Conservation (phyloP, 2,888 invertebrate species). For the Molanna angustata region DNA sequence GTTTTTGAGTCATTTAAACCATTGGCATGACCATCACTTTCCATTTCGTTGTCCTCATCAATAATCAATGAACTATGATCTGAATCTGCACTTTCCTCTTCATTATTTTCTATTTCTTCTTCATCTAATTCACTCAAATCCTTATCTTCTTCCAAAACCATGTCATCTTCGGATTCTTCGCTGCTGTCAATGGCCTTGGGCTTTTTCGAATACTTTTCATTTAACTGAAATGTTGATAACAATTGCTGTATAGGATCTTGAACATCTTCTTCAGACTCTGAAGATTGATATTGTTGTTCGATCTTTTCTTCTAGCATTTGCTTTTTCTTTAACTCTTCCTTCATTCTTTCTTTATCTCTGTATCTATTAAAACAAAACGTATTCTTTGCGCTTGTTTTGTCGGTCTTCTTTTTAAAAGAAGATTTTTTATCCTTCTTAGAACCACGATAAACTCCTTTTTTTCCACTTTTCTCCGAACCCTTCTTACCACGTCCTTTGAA, state of each 20-base stretch:
- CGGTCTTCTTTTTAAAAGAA: constrained; percentile 30
- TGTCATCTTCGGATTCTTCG: constrained; percentile 13
- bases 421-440: constrained; percentile 16
- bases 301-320: constrained; percentile 44
- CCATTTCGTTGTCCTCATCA: too few species aligned
- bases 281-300: constrained; percentile 40
- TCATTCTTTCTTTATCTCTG: constrained; percentile 49
- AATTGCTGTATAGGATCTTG: constrained; percentile 52
- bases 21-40: too few species aligned
- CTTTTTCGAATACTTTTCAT: constrained; percentile 31
- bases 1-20: too few species aligned
- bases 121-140: constrained; percentile 19
- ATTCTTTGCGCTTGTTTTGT: constrained; percentile 43
- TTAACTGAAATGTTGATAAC: constrained; percentile 50
- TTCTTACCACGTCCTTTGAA: constrained; percentile 39
- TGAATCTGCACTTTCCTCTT: constrained; percentile 31
- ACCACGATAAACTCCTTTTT: constrained; percentile 14
- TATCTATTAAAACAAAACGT: constrained; percentile 52
- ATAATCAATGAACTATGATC: too few species aligned
- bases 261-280: constrained; percentile 53
- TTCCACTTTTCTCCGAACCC: constrained; percentile 35
- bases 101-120: constrained; percentile 6
- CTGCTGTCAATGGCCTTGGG: constrained; percentile 42
- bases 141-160: constrained; percentile 25
- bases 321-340: constrained; percentile 50